Evolutionary conservation across 2,888 invertebrate genomes (phyloP).

Genomic region (Agonum fuliginosum): DNA sequence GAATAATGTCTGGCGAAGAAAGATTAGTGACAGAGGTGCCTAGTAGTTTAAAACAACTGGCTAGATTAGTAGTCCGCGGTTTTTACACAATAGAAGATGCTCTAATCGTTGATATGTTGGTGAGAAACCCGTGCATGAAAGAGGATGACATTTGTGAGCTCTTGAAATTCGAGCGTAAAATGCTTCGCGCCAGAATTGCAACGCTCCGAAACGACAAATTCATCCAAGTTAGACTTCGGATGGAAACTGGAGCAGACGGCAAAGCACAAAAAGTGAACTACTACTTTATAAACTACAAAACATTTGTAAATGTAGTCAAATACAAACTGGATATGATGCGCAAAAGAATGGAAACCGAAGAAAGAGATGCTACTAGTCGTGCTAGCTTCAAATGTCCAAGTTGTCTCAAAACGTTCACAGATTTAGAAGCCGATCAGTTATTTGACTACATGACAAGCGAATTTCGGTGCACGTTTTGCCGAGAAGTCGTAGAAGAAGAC

Average conservation of each 20-base stretch:
- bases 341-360: constrained; percentile 95
- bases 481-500: constrained; percentile 94
- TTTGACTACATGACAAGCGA: constrained; percentile 90
- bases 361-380: constrained; percentile 94
- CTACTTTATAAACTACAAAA: constrained; percentile 98
- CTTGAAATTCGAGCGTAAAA: constrained; percentile 94
- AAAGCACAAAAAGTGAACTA: constrained; percentile 97
- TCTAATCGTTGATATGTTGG: constrained; percentile 95
- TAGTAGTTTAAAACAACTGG: constrained; percentile 92
- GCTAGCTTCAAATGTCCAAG: constrained; percentile 95
- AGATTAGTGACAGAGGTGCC: constrained; percentile 93
- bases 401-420: constrained; percentile 95
- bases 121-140: constrained; percentile 96
- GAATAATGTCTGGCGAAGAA: constrained; percentile 81
- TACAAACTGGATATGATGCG: constrained; percentile 98
- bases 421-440: constrained; percentile 94
- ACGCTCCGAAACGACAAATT: constrained; percentile 94
- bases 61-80: constrained; percentile 92
- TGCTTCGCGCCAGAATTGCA: constrained; percentile 90
- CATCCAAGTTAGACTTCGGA: constrained; percentile 91
- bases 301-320: constrained; percentile 97
- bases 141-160: constrained; percentile 93
- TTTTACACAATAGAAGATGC: constrained; percentile 97
- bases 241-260: constrained; percentile 96
- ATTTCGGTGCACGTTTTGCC: constrained; percentile 93